These are phyloP conservation scores for Portunus trituberculatus DNA, from an alignment of 1,140 invertebrate genomes.

Conservation along the genomic window DNA sequence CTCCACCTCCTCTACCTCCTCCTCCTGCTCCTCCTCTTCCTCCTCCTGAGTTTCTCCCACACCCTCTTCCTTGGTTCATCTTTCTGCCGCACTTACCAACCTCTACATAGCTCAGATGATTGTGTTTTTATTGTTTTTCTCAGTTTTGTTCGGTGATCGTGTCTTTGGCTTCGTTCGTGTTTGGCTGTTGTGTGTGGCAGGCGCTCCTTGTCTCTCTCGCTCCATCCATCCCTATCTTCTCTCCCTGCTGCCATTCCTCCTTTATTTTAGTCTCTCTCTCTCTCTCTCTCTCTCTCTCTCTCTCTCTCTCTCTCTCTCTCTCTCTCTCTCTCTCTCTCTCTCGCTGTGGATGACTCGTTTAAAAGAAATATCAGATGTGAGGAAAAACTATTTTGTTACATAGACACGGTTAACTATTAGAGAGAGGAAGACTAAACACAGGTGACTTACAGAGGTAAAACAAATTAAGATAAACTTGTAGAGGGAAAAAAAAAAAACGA, in stretches of 20 bases:
- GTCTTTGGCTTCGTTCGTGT: neutral
- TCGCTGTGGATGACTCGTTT: neutral
- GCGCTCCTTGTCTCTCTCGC: neutral
- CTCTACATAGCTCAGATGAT: neutral
- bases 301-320: conserved; percentile 11
- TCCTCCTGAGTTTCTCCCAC: neutral
- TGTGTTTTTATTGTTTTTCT: neutral
- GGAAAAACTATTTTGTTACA: too few species aligned
- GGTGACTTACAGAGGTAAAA: too few species aligned
- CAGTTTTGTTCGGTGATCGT: neutral
- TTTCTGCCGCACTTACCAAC: too few species aligned
- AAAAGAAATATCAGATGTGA: too few species aligned
- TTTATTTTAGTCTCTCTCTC: neutral
- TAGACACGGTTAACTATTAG: too few species aligned
- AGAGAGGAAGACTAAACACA: too few species aligned
- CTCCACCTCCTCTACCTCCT: neutral
- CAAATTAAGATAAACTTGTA: neutral
- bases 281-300: conserved; percentile 17
- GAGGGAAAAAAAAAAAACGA: neutral
- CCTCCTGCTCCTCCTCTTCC: neutral
- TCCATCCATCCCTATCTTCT: neutral
- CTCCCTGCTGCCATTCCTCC: conserved; percentile 21
- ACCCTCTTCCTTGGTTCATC: too few species aligned
- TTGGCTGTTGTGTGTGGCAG: neutral
- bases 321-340: neutral